phyloP scores from a whole-genome alignment of 2,113 vertebrate genomes.

The Cololabis saira region DNA sequence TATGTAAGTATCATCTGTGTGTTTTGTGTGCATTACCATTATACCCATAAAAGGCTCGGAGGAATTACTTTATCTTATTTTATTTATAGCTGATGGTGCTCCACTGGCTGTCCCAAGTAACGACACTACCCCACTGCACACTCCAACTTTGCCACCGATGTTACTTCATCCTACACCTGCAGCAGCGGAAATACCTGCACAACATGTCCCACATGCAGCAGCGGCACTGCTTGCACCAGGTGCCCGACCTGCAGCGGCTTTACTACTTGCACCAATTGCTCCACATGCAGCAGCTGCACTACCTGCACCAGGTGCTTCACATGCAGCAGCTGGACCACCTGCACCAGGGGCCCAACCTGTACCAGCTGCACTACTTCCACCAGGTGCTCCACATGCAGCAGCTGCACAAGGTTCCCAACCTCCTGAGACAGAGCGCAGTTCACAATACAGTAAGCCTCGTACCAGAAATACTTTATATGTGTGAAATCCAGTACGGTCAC shows the following conservation, averaged over 20 bases:
- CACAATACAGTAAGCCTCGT: conserved; percentile 63
- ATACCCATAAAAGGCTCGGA: neutral
- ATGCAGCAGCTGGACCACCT: neutral
- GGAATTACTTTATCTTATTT: neutral
- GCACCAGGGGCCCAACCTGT: neutral
- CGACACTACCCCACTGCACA: conserved; percentile 87
- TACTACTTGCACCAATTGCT: neutral
- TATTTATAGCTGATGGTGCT: conserved; percentile 77
- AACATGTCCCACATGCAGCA: neutral
- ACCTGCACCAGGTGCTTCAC: neutral
- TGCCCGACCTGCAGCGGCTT: conserved; percentile 3
- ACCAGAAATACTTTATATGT: neutral
- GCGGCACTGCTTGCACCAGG: conserved; percentile 6
- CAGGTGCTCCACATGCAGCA: neutral
- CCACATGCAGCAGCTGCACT: conserved; percentile 3
- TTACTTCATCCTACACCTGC: conserved; percentile 70
- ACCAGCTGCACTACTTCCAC: neutral
- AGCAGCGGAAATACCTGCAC: neutral
- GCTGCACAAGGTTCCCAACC: conserved; percentile 19
- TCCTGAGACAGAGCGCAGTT: conserved; percentile 43
- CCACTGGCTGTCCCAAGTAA: conserved; percentile 70
- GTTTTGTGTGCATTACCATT: neutral
- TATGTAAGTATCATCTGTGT: conserved; percentile 80
- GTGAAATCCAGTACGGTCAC: neutral
- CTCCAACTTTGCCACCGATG: conserved; percentile 84